phyloP scores from a whole-genome alignment of 2,888 invertebrate genomes.

The Callyntrura guangdongensis region DNA sequence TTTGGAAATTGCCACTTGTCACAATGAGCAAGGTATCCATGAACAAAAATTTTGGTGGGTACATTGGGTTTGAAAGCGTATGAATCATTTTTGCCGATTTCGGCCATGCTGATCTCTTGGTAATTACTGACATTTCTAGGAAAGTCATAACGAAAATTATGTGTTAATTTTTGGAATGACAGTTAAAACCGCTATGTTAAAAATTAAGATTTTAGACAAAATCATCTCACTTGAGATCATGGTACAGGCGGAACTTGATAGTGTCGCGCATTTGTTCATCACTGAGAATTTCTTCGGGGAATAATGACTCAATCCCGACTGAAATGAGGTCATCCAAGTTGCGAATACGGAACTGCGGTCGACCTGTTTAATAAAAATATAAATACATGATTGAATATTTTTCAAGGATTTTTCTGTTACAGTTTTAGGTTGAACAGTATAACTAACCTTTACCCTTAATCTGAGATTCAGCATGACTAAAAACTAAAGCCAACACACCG shows the following conservation, averaged over 20 bases:
- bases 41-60: conserved; percentile 80
- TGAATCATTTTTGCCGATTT: conserved; percentile 71
- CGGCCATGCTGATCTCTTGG: conserved; percentile 65
- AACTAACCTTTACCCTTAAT: conserved; percentile 57
- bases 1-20: conserved; percentile 80
- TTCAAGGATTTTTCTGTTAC: background rate
- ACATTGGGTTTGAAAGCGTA: conserved; percentile 67
- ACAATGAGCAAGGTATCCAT: conserved; percentile 81
- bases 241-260: conserved; percentile 76
- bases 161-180: background rate
- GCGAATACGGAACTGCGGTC: conserved; percentile 73
- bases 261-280: conserved; percentile 75
- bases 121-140: conserved; percentile 78
- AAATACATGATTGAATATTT: too few species aligned
- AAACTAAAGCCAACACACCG: conserved; percentile 15
- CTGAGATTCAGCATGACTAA: conserved; percentile 69
- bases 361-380: conserved; percentile 16
- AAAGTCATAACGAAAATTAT: background rate
- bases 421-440: background rate
- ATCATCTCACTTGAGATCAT: conserved; percentile 74
- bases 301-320: conserved; percentile 79
- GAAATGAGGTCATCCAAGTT: conserved; percentile 78
- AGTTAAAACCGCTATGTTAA: background rate
- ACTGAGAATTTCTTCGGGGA: conserved; percentile 76
- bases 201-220: background rate